phyloP scores from a whole-genome alignment of 2,888 invertebrate species.

The Megastigmus dorsalis region DNA sequence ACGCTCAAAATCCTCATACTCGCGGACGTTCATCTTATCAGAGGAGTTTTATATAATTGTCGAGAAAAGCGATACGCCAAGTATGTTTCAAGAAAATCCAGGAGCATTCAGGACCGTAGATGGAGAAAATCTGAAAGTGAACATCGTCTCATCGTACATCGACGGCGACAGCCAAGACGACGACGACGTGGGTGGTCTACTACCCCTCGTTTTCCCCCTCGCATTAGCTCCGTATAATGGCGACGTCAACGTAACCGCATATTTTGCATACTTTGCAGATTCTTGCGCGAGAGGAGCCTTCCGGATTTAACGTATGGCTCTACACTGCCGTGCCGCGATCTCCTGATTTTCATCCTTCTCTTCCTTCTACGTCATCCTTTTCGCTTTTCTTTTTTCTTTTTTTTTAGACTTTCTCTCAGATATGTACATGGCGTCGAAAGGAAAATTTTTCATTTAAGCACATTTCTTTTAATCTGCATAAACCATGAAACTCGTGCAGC shows the following conservation, averaged over 20 bases:
- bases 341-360: constrained; percentile 34
- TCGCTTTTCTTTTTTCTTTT: not conserved
- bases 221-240: constrained; percentile 53
- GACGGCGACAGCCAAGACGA: constrained; percentile 2
- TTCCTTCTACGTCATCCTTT: constrained; percentile 6
- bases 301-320: constrained; percentile 47
- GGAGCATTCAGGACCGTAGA: not conserved
- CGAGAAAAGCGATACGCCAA: no score
- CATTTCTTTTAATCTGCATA: constrained; percentile 1
- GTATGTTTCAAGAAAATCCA: no score
- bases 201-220: constrained; percentile 29
- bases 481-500: not conserved
- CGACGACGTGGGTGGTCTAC: constrained; percentile 1
- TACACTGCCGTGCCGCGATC: constrained; percentile 6
- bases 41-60: no score
- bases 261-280: constrained; percentile 53
- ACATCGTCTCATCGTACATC: not conserved
- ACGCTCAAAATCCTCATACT: no score
- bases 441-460: not conserved
- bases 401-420: no score
- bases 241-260: constrained; percentile 51
- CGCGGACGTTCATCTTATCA: no score
- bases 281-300: constrained; percentile 36
- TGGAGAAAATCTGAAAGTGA: not conserved
- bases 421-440: not conserved